Conservation (phyloP, 2,888 invertebrate genomes). For the Phragmatobia fuliginosa region DNA sequence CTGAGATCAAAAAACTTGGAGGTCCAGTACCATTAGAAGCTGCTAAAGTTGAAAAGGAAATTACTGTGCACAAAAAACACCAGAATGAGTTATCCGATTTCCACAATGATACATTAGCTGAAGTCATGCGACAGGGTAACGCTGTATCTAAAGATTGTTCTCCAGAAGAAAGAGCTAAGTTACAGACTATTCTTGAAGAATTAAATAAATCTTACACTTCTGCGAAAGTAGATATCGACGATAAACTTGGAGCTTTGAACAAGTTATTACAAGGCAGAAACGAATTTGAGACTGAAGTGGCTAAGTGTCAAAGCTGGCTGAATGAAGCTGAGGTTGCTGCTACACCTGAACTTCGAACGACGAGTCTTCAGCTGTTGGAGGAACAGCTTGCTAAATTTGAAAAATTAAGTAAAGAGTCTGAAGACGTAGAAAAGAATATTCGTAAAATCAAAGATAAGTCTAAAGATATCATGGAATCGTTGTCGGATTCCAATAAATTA, state of each 20-base stretch:
- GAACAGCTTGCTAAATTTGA: constrained; percentile 96
- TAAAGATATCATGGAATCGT: constrained; percentile 91
- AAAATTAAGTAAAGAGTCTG: constrained; percentile 91
- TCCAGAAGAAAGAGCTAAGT: constrained; percentile 88
- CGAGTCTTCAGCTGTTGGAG: constrained; percentile 93
- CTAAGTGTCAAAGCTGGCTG: constrained; percentile 94
- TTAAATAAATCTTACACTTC: constrained; percentile 90
- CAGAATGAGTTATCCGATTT: constrained; percentile 92
- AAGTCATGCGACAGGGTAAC: constrained; percentile 91
- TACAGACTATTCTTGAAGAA: constrained; percentile 89
- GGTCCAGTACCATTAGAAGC: constrained; percentile 93
- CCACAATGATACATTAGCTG: constrained; percentile 90
- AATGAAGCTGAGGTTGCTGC: constrained; percentile 96
- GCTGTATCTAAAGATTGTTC: constrained; percentile 93
- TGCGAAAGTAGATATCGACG: constrained; percentile 90
- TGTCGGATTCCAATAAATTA: constrained; percentile 94
- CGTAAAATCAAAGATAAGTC: constrained; percentile 92
- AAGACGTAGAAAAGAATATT: constrained; percentile 90
- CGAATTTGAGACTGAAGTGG: constrained; percentile 93
- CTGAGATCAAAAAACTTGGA: constrained; percentile 91
- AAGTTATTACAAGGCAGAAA: constrained; percentile 92
- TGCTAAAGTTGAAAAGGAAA: constrained; percentile 93
- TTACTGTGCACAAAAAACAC: constrained; percentile 91
- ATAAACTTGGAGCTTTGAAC: constrained; percentile 90
- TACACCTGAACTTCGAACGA: constrained; percentile 92